Percentiles rank a stretch among this genome's conserved stretches.
phyloP scores from a whole-genome alignment of 1,140 invertebrate genomes.

The Thaumetopoea pityocampa region DNA sequence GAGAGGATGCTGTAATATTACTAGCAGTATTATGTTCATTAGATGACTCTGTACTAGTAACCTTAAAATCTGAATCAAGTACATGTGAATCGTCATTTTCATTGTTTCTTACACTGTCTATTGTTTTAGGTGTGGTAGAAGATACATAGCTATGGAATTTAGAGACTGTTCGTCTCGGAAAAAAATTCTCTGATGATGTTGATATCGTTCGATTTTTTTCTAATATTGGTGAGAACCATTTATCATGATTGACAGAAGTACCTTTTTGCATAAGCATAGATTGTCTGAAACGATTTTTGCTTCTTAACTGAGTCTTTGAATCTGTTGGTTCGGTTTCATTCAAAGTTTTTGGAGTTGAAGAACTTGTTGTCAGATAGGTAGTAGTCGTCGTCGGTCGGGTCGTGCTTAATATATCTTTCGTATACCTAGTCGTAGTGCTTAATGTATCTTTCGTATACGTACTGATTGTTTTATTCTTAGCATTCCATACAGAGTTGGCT shows the following conservation, averaged over 20 bases:
- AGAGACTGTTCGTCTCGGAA: constrained; percentile 51
- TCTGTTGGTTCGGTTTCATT: constrained; percentile 9
- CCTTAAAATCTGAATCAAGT: not conserved
- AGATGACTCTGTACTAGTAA: not conserved
- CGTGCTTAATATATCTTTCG: constrained; percentile 19
- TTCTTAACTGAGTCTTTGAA: constrained; percentile 35
- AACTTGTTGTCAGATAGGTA: constrained; percentile 13
- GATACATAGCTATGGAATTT: constrained; percentile 60
- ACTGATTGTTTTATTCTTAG: constrained; percentile 10
- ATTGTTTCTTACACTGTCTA: constrained; percentile 24
- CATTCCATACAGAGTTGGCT: constrained; percentile 25
- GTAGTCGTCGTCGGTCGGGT: constrained; percentile 25
- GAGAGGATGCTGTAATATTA: constrained; percentile 8
- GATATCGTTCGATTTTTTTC: constrained; percentile 38
- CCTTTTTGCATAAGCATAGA: constrained; percentile 60
- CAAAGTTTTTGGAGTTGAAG: constrained; percentile 23
- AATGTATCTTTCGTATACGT: constrained; percentile 1
- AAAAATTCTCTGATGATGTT: constrained; percentile 19
- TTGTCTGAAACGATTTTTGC: constrained; percentile 57
- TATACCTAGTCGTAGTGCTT: constrained; percentile 7
- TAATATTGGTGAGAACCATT: constrained; percentile 35
- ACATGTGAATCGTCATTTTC: constrained; percentile 28
- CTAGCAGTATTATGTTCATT: constrained; percentile 1
- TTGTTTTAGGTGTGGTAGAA: constrained; percentile 28
- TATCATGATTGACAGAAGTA: constrained; percentile 63